Evolutionary conservation across 2,797 vertebrate genomes (phyloP), one percentile per base, ranked within the genome.

Genomic region (Austrolebias charrua): DNA sequence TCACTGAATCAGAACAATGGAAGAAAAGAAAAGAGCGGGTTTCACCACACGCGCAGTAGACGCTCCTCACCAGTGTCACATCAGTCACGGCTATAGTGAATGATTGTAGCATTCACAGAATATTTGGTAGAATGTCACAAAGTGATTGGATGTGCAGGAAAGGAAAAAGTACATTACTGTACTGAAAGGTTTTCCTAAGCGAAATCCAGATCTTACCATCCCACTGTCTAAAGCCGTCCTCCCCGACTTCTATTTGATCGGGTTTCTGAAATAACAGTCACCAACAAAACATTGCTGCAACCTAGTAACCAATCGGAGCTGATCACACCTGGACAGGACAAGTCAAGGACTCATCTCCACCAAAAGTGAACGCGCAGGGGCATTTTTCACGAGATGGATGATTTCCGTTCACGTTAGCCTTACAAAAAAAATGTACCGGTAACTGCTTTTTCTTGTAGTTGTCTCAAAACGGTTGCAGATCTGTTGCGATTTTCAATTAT

Each of bases 211-310:
- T 94, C 96, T 99, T 97, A 99, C 97, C 96, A 93, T 99, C 96
- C 95, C 96, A 99, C 88, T 98, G 96, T 86, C 94, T 98, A 96
- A 98, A 99, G 94, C 97, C 96, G 90, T 98, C 97, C 81, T 96
- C 94, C 92, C 96, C 96, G 90, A 98, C 93, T 91, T 96, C 92
- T 94, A 99, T 98, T 92, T 98, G 95, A 95, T 98, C 94, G 92
- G 96, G 95, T 92, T 94, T 95, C 97, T 99, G 96, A 96, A 98
- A 98, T 93, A 95, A 93, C 93, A 97, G 94, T 94, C 93, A 95
- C 91, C 94, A 96, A 93, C 93, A 95, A 96, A 96, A 95, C 93
- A 95, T 94, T 94, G 93, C 91, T 93, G 89, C 88, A 91, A 91
- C 90, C 86, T 88, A 91, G 88, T 82, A 90, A 90, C 71, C 91